Evolutionary conservation across 2,113 vertebrate genomes (phyloP).

Genomic region (Ptychochromis oligacanthus): DNA sequence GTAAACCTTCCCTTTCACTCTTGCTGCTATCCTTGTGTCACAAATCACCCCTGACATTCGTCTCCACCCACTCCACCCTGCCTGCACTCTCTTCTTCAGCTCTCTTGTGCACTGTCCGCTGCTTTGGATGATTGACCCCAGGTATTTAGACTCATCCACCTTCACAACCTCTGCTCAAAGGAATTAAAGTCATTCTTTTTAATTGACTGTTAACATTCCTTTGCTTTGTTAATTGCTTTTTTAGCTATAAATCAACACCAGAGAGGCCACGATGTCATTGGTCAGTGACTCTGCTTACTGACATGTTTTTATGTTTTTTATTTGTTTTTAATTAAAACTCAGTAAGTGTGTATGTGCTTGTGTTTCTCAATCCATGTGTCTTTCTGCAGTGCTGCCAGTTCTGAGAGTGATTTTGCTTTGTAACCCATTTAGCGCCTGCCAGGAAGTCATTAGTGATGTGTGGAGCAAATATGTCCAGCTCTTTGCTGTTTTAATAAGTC

Average conservation of each 20-base stretch:
- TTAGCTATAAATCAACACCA: not conserved
- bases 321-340: not conserved
- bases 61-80: too few relatives aligned
- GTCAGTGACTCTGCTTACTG: not conserved
- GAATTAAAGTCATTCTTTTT: not conserved
- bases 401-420: not conserved
- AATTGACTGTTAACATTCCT: not conserved
- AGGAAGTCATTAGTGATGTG: slow-evolving; percentile 4
- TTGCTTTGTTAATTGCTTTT: slow-evolving; percentile 10
- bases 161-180: not conserved
- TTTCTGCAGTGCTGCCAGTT: not conserved
- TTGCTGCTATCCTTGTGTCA: too few relatives aligned
- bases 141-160: too few relatives aligned
- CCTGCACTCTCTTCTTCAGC: too few relatives aligned
- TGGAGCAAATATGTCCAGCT: slow-evolving; percentile 3
- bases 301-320: not conserved
- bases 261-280: not conserved
- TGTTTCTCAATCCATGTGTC: not conserved
- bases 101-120: too few relatives aligned
- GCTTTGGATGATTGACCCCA: too few relatives aligned
- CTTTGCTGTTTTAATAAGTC: slow-evolving; percentile 39
- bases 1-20: too few relatives aligned
- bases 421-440: not conserved
- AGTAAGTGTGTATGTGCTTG: not conserved
- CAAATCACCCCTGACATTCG: too few relatives aligned